These are phyloP conservation scores for Brachyhypopomus occidentalis DNA, from an alignment of 2,113 vertebrate species.

Conservation along the genomic window DNA sequence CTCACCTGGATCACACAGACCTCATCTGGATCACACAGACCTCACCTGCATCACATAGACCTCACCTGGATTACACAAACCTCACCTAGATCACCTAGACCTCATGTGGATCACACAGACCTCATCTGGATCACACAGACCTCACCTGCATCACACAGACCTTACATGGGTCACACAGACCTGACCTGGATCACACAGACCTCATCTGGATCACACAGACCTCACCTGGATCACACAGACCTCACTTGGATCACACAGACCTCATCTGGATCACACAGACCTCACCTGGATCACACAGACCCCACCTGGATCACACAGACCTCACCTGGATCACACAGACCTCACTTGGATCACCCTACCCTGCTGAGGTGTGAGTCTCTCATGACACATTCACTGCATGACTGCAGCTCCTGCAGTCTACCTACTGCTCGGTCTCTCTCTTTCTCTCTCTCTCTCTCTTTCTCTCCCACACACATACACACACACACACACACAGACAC, in stretches of 20 bases:
- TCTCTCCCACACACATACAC: background rate
- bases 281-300: background rate
- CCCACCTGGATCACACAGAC: background rate
- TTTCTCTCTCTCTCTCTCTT: conserved; percentile 17
- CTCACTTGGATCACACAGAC: too few species aligned
- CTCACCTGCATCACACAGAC: background rate
- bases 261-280: too few species aligned
- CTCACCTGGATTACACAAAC: background rate
- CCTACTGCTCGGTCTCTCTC: background rate
- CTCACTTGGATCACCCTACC: background rate
- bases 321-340: too few species aligned
- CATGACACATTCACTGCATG: background rate
- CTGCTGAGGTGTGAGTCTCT: background rate
- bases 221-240: background rate
- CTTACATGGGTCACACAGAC: too few species aligned
- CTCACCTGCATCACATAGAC: background rate
- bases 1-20: background rate
- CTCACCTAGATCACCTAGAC: too few species aligned
- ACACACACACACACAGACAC: conserved; percentile 27
- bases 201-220: background rate
- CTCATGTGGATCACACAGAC: too few species aligned
- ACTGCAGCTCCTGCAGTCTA: conserved; percentile 1
- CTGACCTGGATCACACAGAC: too few species aligned
- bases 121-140: background rate
- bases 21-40: too few species aligned